Evolutionary conservation across 2,888 invertebrate species (phyloP), one percentile per base, ranked within the genome.

Genomic region (Keiferia lycopersicella): DNA sequence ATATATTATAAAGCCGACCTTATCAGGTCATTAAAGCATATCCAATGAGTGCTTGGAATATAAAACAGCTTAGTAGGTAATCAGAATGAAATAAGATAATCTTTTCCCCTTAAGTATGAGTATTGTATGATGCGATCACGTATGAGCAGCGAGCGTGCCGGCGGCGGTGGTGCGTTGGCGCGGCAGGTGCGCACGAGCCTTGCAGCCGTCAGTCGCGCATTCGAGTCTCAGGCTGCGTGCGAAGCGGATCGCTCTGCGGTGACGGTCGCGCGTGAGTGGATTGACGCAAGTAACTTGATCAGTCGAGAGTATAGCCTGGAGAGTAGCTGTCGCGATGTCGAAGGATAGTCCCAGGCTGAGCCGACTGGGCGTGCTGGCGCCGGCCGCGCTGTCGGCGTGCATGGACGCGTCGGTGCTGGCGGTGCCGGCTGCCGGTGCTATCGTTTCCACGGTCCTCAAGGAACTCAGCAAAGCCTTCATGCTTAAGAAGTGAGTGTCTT

Each of bases 391-490:
- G 51, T 88, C 88, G 0, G 91, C 83, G 22, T 91, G 91, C 71
- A 87, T 89, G 83, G 90, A 90, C 70, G 91, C 91, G 0, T 91
- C 91, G 39, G 88, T 90, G 66, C 75, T 91, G 66, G 91, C 89
- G 0, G 91, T 90, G 68, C 91, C 91, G 1, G 89, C 90, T 0
- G 91, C 91, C 8, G 89, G 91, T 0, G 91, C 90, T 34, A 88
- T 91, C 65, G 87, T 91, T 53, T 88, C 90, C 64, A 91, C 90
- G 0, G 89, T 91, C 41, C 84, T 91, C 34, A 88, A 88, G 73
- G 91, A 91, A 67, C 85, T 91, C 61, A 91, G 89, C 81, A 91
- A 90, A 68, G 91, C 91, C 45, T 91, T 91, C 70, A 90, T 91
- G 91, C 80, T 91, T 20, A 91, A 91, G 70, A 91, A 85, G 91